Evolutionary conservation across 1,140 invertebrate genomes (phyloP).

Genomic region (Diuraphis noxia): DNA sequence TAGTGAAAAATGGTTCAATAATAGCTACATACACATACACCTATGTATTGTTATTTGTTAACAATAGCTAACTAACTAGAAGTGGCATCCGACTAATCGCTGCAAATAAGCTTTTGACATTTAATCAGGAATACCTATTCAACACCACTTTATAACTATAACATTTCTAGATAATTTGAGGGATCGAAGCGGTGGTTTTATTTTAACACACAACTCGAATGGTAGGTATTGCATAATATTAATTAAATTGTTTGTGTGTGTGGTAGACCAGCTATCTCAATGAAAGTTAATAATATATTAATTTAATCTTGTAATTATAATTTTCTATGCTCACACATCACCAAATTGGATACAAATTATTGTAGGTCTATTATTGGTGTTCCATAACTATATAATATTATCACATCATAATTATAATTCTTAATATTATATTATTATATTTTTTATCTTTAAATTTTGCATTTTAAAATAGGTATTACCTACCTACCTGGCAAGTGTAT

Average conservation of each 20-base stretch:
- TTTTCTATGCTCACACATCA: neutral
- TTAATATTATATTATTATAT: neutral
- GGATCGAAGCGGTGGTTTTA: neutral
- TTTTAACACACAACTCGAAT: neutral
- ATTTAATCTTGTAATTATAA: neutral
- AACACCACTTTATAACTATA: no score
- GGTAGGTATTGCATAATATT: neutral
- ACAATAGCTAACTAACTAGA: neutral
- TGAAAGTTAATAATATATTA: neutral
- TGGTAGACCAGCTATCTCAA: neutral
- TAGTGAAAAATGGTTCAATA: neutral
- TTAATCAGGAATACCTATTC: neutral
- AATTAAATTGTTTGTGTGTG: neutral
- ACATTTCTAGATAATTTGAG: neutral
- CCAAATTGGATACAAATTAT: neutral
- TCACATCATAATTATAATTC: neutral
- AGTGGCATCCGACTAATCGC: neutral
- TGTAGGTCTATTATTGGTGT: neutral
- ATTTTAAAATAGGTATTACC: neutral
- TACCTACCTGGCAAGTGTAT: no score
- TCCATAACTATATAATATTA: neutral
- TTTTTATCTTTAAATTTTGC: neutral
- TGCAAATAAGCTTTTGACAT: neutral
- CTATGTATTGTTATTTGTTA: no score
- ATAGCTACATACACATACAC: neutral